Conservation (phyloP, 2,113 vertebrate genomes). For the Lanius ludovicianus region DNA sequence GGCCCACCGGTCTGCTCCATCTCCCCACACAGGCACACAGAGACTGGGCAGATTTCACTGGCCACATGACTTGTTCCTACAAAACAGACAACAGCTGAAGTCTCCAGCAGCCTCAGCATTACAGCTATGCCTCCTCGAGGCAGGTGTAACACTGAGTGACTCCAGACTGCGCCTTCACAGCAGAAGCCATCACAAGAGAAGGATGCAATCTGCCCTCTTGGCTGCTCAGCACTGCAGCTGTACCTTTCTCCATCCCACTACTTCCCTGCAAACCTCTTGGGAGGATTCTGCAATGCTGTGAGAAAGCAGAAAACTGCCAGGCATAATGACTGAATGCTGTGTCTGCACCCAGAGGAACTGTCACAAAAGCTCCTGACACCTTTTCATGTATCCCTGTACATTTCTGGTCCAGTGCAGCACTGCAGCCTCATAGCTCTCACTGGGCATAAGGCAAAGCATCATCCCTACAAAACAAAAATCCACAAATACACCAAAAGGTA, state of each 20-base stretch:
- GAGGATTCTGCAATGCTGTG: background rate
- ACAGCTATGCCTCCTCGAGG: background rate
- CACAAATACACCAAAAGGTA: background rate
- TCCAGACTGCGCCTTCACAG: background rate
- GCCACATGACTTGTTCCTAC: background rate
- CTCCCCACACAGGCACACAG: accelerated
- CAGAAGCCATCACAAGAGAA: background rate
- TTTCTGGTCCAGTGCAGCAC: background rate
- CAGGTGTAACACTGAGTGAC: background rate
- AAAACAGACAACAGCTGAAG: background rate
- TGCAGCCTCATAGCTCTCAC: background rate
- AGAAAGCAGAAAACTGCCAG: background rate
- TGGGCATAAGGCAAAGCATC: background rate
- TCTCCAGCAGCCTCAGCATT: background rate
- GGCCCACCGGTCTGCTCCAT: background rate
- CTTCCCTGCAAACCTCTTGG: background rate
- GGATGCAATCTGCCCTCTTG: background rate
- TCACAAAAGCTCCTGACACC: background rate
- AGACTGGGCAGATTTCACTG: background rate
- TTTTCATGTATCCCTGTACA: no score
- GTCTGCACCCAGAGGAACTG: background rate
- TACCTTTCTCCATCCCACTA: no score
- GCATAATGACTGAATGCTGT: background rate
- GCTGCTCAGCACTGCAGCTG: background rate
- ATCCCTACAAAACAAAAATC: background rate